Base-by-base conservation (phyloP, 2,797 vertebrate genomes). In the Centroberyx gerrardi region DNA sequence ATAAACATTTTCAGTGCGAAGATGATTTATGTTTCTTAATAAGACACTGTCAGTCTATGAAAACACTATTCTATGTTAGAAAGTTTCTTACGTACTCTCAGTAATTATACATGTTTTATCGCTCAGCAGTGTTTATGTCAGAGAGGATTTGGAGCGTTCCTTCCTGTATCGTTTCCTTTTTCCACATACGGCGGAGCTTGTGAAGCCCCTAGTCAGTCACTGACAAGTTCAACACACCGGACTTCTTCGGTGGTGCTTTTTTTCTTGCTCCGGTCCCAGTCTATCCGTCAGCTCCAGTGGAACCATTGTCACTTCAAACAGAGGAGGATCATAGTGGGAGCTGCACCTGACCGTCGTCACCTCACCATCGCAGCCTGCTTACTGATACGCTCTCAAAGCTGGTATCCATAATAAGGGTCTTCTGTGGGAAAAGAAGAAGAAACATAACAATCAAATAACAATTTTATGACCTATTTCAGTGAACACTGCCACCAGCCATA, bases 1-100 rank as follows among this genome's bases (percentile, higher is more conserved):
- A 86, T 44, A 87, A 90, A 93, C 83, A 62, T 80, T 90, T 90
- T 95, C 93, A 95, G 94, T 95, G 94, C 92, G 88, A 91, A 82
- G 81, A 80, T 72, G 68, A 52, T 66, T 38, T 63, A 73, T 33
- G 51, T 65, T 55, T 49, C 53, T 53, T 22, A 72, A 54, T 40
- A 62, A 64, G 48, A 69, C 66, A 61, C 49, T n/a, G 8, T 28
- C 68, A 70, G 29, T 42, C 15, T 36, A 15, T 27, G 17, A 60
- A 42, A 80, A 64, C n/a, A 65, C 29, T 69, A 51, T 29, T 78
- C 38, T 55, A 78, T 55, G 52, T 71, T n/a, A 60, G 5, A 77
- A 70, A 70, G 55, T 29, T 67, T 68, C 31, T 18, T 49, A 51
- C 42, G 52, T 53, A 8, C 22, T 59, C 44, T 69, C 59, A 42